A percentile compares a stretch with the other conserved stretches of the same genome.
These are phyloP conservation scores for Vandiemenella viatica DNA, from an alignment of 2,888 invertebrate species.

Conservation along the genomic window DNA sequence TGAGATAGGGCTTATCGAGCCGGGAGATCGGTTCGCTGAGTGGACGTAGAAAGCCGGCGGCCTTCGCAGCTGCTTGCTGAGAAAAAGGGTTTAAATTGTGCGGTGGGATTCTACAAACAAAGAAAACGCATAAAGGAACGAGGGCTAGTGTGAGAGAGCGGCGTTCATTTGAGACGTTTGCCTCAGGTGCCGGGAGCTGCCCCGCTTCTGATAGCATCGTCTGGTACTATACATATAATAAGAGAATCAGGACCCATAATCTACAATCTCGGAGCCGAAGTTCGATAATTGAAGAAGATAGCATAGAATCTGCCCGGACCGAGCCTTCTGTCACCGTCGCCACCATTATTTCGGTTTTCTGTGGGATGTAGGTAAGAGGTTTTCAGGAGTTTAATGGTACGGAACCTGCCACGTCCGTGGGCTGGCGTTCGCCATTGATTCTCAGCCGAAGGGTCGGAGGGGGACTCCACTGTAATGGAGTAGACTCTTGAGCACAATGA, in stretches of 20 bases:
- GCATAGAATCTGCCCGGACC: conserved; percentile 8
- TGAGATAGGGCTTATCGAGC: too few relatives aligned
- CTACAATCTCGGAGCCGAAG: conserved; percentile 3
- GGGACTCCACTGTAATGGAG: conserved; percentile 4
- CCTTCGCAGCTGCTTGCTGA: too few relatives aligned
- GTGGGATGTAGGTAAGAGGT: neutral
- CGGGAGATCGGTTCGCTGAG: too few relatives aligned
- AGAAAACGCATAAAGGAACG: too few relatives aligned
- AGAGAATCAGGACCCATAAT: too few relatives aligned
- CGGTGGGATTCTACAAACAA: too few relatives aligned
- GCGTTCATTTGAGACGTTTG: too few relatives aligned
- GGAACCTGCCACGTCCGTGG: conserved; percentile 4
- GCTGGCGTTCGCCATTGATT: conserved; percentile 3
- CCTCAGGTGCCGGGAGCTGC: neutral
- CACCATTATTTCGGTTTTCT: conserved; percentile 4
- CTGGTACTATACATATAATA: neutral
- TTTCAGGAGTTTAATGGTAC: conserved; percentile 7
- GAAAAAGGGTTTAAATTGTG: too few relatives aligned
- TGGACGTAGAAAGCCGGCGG: too few relatives aligned
- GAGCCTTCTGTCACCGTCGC: neutral
- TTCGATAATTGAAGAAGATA: conserved; percentile 16
- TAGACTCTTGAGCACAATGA: conserved; percentile 1
- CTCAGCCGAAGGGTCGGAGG: neutral
- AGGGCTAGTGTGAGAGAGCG: too few relatives aligned
- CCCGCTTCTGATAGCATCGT: neutral